phyloP scores from a whole-genome alignment of 2,113 vertebrate species.

The Gambusia holbrooki region DNA sequence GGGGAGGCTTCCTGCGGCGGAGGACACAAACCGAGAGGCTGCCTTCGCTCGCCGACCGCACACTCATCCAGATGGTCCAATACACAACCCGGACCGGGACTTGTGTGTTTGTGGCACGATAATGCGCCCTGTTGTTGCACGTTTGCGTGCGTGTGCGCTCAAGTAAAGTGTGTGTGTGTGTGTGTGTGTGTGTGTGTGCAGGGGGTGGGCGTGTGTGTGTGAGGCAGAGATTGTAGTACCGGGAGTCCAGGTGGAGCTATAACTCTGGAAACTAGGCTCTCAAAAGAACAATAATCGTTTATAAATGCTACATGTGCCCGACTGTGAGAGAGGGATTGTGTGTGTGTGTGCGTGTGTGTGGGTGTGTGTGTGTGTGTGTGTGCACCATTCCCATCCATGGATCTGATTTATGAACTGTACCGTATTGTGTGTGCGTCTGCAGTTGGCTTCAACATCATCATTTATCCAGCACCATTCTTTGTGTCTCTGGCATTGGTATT shows the following conservation, averaged over 20 bases:
- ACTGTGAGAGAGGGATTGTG: neutral
- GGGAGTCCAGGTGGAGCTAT: conserved; percentile 44
- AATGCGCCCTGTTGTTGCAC: neutral
- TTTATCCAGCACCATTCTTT: conserved; percentile 3
- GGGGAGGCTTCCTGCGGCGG: neutral
- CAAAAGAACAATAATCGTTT: conserved; percentile 32
- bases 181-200: neutral
- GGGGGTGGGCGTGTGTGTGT: neutral
- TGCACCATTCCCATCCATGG: neutral
- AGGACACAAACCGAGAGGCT: neutral
- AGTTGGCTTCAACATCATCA: neutral
- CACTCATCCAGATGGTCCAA: conserved; percentile 25
- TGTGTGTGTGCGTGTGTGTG: neutral
- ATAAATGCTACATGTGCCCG: neutral
- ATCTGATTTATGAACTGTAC: conserved; percentile 17
- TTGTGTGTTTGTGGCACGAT: neutral
- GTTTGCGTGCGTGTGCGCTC: neutral
- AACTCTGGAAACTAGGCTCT: conserved; percentile 25
- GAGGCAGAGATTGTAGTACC: conserved; percentile 21
- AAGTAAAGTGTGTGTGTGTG: neutral
- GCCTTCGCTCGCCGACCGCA: conserved; percentile 19
- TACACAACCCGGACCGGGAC: neutral
- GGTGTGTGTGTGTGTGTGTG: neutral
- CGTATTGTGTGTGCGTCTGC: neutral
- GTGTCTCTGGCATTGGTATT: conserved; percentile 1